A percentile compares a stretch with the other conserved stretches of the same genome.
These are phyloP conservation scores for Azemiops feae DNA, from an alignment of 2,113 vertebrate genomes.

Conservation along the genomic window DNA sequence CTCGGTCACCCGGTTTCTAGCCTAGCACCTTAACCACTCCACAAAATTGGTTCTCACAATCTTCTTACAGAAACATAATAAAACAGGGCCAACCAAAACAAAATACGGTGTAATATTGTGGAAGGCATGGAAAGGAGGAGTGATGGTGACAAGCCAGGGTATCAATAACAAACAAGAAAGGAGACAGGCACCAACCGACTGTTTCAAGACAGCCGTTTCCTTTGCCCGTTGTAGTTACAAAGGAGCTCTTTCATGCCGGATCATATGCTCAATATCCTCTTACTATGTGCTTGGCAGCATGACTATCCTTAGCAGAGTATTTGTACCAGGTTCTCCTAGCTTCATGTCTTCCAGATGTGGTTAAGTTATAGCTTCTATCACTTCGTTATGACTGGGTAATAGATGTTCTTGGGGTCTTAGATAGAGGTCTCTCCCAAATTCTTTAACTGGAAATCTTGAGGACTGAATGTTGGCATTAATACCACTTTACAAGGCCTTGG, in stretches of 20 bases:
- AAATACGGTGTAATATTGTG: not conserved
- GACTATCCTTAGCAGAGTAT: not conserved
- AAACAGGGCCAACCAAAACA: not conserved
- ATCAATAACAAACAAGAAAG: not conserved
- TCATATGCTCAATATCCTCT: fast-evolving
- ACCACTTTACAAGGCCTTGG: too few species aligned
- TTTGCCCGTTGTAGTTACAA: not conserved
- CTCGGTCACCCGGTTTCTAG: not conserved
- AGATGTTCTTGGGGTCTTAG: not conserved
- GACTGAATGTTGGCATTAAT: not conserved
- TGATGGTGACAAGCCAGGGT: not conserved
- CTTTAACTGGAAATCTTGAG: not conserved
- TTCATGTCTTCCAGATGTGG: not conserved
- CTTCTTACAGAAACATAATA: not conserved
- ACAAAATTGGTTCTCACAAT: not conserved
- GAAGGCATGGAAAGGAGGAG: too few species aligned
- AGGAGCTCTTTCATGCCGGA: not conserved
- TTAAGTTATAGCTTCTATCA: not conserved
- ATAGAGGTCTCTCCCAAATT: not conserved
- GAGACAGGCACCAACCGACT: not conserved
- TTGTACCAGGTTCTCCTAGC: not conserved
- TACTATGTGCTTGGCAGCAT: too few species aligned
- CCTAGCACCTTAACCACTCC: not conserved
- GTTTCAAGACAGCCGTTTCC: not conserved
- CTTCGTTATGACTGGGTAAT: not conserved